These are phyloP conservation scores for Drosophila rellima DNA, from an alignment of 2,888 invertebrate species.

Conservation along the genomic window DNA sequence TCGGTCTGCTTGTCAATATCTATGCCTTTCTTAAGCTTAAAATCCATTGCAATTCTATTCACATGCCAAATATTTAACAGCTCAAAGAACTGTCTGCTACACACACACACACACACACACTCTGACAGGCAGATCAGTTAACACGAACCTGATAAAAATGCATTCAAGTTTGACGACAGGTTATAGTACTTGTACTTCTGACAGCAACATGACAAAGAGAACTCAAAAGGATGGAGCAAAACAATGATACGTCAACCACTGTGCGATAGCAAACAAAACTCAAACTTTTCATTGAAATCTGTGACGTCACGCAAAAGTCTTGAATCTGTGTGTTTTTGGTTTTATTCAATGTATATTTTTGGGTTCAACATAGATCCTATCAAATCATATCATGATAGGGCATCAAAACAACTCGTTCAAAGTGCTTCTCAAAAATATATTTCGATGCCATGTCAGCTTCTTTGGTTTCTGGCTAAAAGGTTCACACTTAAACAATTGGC, in stretches of 20 bases:
- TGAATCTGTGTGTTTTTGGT: slow-evolving; percentile 8
- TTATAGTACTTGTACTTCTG: slow-evolving; percentile 19
- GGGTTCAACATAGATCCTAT: slow-evolving; percentile 13
- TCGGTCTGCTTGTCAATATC: no score
- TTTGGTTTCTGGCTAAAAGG: slow-evolving; percentile 19
- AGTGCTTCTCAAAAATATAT: slow-evolving; percentile 13
- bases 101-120: no score
- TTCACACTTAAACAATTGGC: slow-evolving; percentile 26
- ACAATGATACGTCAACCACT: slow-evolving; percentile 19
- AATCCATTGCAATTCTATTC: slow-evolving; percentile 8
- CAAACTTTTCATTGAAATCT: background rate
- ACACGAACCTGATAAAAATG: slow-evolving; percentile 16
- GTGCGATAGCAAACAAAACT: slow-evolving; percentile 3
- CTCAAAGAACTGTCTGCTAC: slow-evolving; percentile 11
- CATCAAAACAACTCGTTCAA: slow-evolving; percentile 10
- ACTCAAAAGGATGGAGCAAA: slow-evolving; percentile 14
- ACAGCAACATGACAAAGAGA: slow-evolving; percentile 17
- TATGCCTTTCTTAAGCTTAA: background rate
- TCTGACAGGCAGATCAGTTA: slow-evolving; percentile 19
- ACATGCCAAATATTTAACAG: slow-evolving; percentile 13
- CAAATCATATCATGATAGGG: background rate
- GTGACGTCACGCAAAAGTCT: slow-evolving; percentile 11
- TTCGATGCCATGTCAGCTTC: slow-evolving; percentile 8
- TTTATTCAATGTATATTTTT: background rate
- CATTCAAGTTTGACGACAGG: slow-evolving; percentile 19